Percentiles rank a stretch among this genome's conserved stretches.
phyloP scores from a whole-genome alignment of 2,113 vertebrate genomes.

The Anhinga anhinga region DNA sequence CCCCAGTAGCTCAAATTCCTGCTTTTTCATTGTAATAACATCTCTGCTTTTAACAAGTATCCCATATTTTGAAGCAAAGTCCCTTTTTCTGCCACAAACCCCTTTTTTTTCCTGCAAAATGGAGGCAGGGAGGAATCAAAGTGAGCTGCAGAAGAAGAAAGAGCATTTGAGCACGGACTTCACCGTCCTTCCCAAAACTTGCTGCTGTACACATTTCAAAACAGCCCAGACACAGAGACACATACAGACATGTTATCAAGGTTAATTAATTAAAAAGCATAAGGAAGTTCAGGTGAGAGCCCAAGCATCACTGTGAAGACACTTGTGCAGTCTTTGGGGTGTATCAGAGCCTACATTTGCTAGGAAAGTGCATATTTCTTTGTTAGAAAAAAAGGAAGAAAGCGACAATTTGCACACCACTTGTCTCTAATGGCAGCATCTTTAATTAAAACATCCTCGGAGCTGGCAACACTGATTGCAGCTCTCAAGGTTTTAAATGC shows the following conservation, averaged over 20 bases:
- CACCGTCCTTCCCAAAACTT: neutral
- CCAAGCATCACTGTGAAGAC: neutral
- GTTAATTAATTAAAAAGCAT: neutral
- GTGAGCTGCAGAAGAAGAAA: neutral
- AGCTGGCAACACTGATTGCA: neutral
- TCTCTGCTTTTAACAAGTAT: neutral
- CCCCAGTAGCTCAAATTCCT: neutral
- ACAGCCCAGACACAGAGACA: neutral
- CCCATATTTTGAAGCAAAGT: neutral
- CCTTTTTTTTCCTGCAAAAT: neutral
- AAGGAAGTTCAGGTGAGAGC: neutral
- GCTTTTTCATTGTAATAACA: neutral
- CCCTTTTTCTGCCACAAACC: neutral
- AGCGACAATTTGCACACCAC: neutral
- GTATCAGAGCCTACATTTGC: neutral
- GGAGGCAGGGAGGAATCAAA: neutral
- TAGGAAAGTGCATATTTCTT: neutral
- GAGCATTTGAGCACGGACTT: accelerated
- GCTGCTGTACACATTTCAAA: neutral
- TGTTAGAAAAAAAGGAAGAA: neutral
- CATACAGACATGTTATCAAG: neutral
- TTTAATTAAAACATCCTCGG: neutral
- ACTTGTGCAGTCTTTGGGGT: neutral
- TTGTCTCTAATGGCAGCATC: neutral
- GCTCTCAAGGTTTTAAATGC: neutral